A percentile compares a stretch with the other conserved stretches of the same genome.
Evolutionary conservation across 2,888 invertebrate genomes (phyloP).

Genomic region (Crossocerus cetratus): DNA sequence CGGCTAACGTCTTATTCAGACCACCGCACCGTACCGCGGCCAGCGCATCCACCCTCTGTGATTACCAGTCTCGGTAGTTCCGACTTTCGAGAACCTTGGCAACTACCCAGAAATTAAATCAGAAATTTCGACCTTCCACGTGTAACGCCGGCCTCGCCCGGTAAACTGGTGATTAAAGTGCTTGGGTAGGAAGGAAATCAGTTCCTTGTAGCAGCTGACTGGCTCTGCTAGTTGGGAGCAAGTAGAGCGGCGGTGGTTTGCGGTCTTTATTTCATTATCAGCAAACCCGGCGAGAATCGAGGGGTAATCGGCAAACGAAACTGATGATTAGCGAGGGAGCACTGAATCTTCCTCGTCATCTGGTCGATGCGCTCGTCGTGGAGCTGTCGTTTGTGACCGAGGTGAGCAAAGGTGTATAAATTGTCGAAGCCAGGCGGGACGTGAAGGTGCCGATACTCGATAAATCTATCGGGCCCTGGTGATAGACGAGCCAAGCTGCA

Average conservation of each 20-base stretch:
- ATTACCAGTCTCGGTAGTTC: constrained; percentile 38
- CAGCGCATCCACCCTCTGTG: constrained; percentile 31
- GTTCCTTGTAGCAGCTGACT: too few species aligned
- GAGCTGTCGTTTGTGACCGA: constrained; percentile 46
- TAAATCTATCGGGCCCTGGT: constrained; percentile 69
- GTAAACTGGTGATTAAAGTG: too few species aligned
- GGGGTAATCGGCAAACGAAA: constrained; percentile 43
- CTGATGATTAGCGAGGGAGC: constrained; percentile 46
- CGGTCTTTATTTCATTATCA: constrained; percentile 46
- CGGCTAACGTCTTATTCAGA: constrained; percentile 50
- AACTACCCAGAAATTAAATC: not conserved
- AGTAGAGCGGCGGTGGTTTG: not conserved
- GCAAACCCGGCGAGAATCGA: constrained; percentile 20
- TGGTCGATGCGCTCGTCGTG: constrained; percentile 49
- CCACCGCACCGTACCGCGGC: constrained; percentile 14
- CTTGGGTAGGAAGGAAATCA: too few species aligned
- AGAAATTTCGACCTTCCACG: constrained; percentile 1
- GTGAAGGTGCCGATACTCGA: constrained; percentile 71
- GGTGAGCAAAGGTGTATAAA: constrained; percentile 61
- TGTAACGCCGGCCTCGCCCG: too few species aligned
- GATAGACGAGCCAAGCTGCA: constrained; percentile 68
- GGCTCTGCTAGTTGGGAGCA: constrained; percentile 2
- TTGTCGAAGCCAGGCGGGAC: constrained; percentile 58
- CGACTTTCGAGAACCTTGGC: constrained; percentile 24
- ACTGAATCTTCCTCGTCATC: constrained; percentile 52